A percentile compares a stretch with the other conserved stretches of the same genome.
Evolutionary conservation across 2,888 invertebrate genomes (phyloP).

Genomic region (Cephus nigrinus): DNA sequence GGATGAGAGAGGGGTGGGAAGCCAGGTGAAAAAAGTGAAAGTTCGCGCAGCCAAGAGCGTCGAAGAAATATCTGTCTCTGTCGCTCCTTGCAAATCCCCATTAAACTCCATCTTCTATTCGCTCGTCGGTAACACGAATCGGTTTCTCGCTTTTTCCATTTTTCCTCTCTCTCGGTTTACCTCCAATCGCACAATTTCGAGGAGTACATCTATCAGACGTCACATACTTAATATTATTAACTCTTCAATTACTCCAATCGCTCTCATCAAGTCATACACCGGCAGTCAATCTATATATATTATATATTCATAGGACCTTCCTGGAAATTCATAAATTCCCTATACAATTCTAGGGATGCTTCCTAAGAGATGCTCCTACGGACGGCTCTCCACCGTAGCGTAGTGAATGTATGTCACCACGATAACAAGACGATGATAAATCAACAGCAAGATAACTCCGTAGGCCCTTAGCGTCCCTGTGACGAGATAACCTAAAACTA

Average conservation of each 20-base stretch:
- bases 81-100: constrained; percentile 7
- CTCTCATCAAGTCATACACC: not conserved
- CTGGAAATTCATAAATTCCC: not conserved
- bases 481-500: constrained; percentile 23
- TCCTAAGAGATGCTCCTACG: not conserved
- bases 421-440: constrained; percentile 22
- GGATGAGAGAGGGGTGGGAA: constrained; percentile 15
- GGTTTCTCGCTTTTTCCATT: not conserved
- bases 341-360: not conserved
- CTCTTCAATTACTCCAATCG: not conserved
- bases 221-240: not conserved
- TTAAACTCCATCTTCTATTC: not conserved
- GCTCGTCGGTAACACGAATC: not conserved
- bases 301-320: not conserved
- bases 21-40: constrained; percentile 60
- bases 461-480: constrained; percentile 24
- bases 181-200: not conserved
- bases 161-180: not conserved
- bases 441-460: constrained; percentile 21
- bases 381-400: not conserved
- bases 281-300: not conserved
- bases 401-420: constrained; percentile 19
- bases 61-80: constrained; percentile 13
- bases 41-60: constrained; percentile 47
- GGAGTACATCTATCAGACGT: not conserved